Evolutionary conservation across 2,113 vertebrate species (phyloP), one percentile per base, ranked within the genome.

Genomic region (Talpa occidentalis): DNA sequence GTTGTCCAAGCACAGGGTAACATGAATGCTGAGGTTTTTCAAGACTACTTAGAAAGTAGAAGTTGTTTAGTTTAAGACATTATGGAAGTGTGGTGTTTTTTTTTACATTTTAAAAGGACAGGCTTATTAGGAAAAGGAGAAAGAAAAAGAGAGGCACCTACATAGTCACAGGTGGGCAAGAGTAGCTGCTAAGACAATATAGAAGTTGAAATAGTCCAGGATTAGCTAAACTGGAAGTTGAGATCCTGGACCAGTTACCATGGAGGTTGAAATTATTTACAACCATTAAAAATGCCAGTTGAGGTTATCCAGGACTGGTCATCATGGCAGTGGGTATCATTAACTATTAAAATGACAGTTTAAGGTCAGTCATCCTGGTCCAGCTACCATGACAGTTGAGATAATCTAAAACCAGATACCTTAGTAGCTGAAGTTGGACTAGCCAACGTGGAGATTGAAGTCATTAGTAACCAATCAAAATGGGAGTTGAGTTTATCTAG

Each of bases 381-480:
- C 32, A 90, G 35, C 19, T 37, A 91, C 42, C 30, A 74, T 73
- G 64, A 30, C 73, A 93, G 35, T 40, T 94, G 30, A 89, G 42
- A 28, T 87, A 26, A 80, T 70, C 11, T 44, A 72, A 37, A 16
- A 91, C 64, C 54, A 88, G 37, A 7, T 11, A 93, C 6, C 37
- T 52, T 88, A 19, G 26, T 78, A 37, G 30, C 59, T 92, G 74
- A 81, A 37, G 64, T 28, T 77, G 9, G n/a, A 87, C 42, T 83
- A 73, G 28, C 9, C n/a, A 84, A 19, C 60, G 59, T 95, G n/a
- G 35, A 93, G 15, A 81, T 67, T 83, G 47, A 84, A 14, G 30
- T 88, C 59, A 79, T 76, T 91, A 42, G 40, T 80, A 78, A 86
- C 47, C 64, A 80, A 56, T 84, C 69, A 84, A 70, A 95, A 83